Percentiles rank a stretch among this genome's conserved stretches.
Conservation (phyloP, 2,797 vertebrate species). For the Melanitta fusca region DNA sequence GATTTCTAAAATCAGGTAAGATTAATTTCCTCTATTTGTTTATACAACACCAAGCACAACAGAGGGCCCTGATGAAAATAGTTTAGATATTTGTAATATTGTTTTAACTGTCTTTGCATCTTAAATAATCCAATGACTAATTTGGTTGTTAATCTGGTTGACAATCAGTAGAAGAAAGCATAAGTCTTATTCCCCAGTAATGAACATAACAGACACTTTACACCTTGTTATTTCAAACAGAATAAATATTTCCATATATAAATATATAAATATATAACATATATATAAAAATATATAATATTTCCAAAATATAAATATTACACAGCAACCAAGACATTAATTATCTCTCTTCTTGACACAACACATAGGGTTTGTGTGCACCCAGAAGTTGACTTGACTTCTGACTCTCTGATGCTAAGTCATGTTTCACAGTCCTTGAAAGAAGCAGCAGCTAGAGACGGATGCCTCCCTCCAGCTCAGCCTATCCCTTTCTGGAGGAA, state of each 20-base stretch:
- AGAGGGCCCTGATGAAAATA: background rate
- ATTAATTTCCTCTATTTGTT: background rate
- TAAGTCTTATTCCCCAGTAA: background rate
- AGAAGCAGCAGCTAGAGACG: slow-evolving; percentile 24
- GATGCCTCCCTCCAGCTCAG: background rate
- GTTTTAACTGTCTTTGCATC: slow-evolving; percentile 11
- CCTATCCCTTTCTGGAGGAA: background rate
- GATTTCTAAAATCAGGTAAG: background rate
- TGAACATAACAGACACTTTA: background rate
- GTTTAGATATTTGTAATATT: background rate
- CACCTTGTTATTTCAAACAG: background rate
- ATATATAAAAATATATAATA: too few relatives aligned
- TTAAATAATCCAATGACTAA: slow-evolving; percentile 28
- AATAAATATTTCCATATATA: background rate
- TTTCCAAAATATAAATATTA: background rate
- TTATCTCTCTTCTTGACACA: background rate
- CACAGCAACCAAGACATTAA: background rate
- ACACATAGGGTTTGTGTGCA: background rate
- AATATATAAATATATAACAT: too few relatives aligned
- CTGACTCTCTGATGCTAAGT: slow-evolving; percentile 35
- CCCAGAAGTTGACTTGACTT: slow-evolving; percentile 19
- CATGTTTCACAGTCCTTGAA: slow-evolving; percentile 24
- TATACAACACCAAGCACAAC: background rate
- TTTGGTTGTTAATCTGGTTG: slow-evolving; percentile 2
- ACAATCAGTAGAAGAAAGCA: background rate